Base-by-base conservation (phyloP, 2,888 invertebrate genomes). In the Acheta domesticus region DNA sequence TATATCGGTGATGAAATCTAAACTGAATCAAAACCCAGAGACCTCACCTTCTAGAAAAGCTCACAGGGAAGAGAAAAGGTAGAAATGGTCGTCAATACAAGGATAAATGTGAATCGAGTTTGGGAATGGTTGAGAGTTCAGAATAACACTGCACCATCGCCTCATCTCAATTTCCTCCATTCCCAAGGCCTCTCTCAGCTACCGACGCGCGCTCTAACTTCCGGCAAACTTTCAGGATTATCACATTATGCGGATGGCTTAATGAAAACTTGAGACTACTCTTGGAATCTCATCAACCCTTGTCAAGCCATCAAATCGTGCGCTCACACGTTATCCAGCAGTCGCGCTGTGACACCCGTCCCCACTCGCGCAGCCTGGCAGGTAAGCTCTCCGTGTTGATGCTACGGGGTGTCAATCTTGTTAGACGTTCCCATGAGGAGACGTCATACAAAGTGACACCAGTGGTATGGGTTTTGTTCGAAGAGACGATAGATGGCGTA, bases 231-330 rank as follows among this genome's bases (percentile, higher is more conserved):
- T 62, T 62, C 62, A n/a, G n/a, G 62, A 62, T 62, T 62, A 62
- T 62, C 62, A 62, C 62, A 62, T 62, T 62, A 62, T 62, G 62
- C 62, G 62, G 62, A 62, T 62, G 62, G 62, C 62, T 62, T 62
- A 62, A 62, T 62, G 62, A 62, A 62, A 62, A 62, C 62, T 62
- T 62, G 62, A 62, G 62, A 62, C 62, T n/a, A 11, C 62, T 62
- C 62, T 62, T 62, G 62, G n/a, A 62, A 62, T 62, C 62, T 62
- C 62, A 62, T 62, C 62, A 62, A n/a, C 62, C n/a, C 62, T 62
- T 62, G 62, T 62, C n/a, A n/a, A 62, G 62, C 62, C 62, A 62
- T 62, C 62, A 62, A 62, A 62, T 62, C 14, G 62, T n/a, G 62
- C 14, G 62, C 62, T 62, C 62, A 62, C 62, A 12, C 62, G 62